Base-by-base conservation (phyloP, 1,140 invertebrate genomes). In the Pachypeltis micranthus region DNA sequence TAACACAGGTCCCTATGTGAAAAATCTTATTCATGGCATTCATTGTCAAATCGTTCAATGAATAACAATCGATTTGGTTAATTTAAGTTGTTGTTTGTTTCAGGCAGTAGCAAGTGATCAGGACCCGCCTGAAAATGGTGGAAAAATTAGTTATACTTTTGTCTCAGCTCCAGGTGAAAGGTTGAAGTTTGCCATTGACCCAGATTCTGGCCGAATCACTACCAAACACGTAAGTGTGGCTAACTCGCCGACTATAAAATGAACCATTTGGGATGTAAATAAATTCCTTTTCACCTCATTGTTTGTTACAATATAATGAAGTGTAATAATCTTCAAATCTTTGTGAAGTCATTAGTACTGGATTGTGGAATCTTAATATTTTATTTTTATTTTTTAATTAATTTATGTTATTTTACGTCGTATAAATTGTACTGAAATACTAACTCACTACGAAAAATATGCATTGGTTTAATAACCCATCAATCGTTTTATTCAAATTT, bases 121-220 rank as follows among this genome's bases (percentile, higher is more conserved):
- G 12, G 86, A 88, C 73, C 82, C 83, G 51, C 80, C 79, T 0
- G 83, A 88, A 61, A 81, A 83, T 68, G 87, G 88, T 66, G 88
- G 90, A 71, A 74, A 67, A 59, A 83, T 94, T 26, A 84, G 80
- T 3, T 93, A 93, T 73, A 85, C 84, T 63, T 84, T 93, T 69
- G 83, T 91, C 0, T 83, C 83, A 44, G 80, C 83, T 34, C 82
- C 83, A n/a, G 80, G 80, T 57, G 84, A 88, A 71, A 83, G 84
- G 64, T 76, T 83, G 28, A 85, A 88, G 71, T 92, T 93, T 72
- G 78, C 80, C 60, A 90, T 93, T 51, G 81, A 91, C 71, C 79
- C 85, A 31, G 72, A 73, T 2, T 85, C 86, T 16, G 90, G 90
- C 16, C 77, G 79, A 44, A 87, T 93, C 56, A 83, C 74, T 44